phyloP scores from a whole-genome alignment of 2,113 vertebrate species.

The Grallaria varia region DNA sequence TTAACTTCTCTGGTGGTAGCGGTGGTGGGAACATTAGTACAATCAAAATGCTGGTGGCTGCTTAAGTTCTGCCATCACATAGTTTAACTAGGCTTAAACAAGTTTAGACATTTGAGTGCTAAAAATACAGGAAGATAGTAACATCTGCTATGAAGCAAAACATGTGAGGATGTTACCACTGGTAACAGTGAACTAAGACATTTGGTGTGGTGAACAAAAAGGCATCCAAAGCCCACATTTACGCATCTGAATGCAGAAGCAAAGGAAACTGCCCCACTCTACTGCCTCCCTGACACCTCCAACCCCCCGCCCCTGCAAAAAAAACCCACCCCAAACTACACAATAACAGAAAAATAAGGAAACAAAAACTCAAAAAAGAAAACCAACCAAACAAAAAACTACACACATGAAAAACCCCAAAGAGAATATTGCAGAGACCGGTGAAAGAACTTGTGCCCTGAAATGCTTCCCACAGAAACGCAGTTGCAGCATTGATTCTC shows the following conservation, averaged over 20 bases:
- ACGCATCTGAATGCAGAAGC: neutral
- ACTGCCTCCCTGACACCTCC: too few species aligned
- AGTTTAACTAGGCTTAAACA: conserved; percentile 43
- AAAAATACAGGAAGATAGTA: conserved; percentile 46
- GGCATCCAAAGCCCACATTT: neutral
- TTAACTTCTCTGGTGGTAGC: conserved; percentile 39
- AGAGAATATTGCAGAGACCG: neutral
- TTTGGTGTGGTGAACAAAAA: neutral
- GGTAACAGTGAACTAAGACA: conserved; percentile 6
- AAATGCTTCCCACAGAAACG: neutral
- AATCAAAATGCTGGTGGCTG: conserved; percentile 22
- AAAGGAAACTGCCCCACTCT: neutral
- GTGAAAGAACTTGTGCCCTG: neutral
- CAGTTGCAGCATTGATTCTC: neutral
- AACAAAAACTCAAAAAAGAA: neutral
- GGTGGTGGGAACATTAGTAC: neutral
- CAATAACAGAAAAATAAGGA: neutral
- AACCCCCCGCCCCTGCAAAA: neutral
- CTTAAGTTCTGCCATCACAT: conserved; percentile 26
- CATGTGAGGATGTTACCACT: neutral
- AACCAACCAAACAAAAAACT: neutral
- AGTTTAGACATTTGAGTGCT: conserved; percentile 36
- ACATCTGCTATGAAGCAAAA: conserved; percentile 32
- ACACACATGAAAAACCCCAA: neutral
- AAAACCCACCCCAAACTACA: neutral